Percentiles rank a stretch among this genome's conserved stretches.
phyloP scores from a whole-genome alignment of 2,797 vertebrate genomes.

The Benthosema pterotum region DNA sequence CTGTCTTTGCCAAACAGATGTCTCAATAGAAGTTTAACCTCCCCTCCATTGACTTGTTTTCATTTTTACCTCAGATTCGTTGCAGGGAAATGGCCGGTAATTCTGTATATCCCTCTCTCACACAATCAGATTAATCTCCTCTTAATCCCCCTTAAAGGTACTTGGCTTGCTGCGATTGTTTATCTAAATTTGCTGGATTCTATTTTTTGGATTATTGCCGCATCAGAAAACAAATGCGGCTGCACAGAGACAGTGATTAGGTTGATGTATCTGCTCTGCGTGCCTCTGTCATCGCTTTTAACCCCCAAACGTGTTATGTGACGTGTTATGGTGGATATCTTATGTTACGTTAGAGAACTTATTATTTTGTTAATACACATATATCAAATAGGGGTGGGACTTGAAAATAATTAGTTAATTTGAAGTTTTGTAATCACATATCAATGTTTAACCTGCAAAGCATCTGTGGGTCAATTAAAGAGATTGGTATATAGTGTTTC shows the following conservation, averaged over 20 bases:
- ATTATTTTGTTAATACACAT: no score
- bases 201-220: not conserved
- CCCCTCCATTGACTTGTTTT: conserved; percentile 19
- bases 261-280: not conserved
- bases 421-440: no score
- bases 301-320: no score
- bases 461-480: no score
- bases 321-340: no score
- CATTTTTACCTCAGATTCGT: conserved; percentile 22
- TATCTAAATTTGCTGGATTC: not conserved
- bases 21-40: conserved; percentile 42
- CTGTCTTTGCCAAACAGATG: conserved; percentile 49
- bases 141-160: conserved; percentile 4
- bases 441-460: no score
- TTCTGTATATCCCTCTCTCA: conserved; percentile 10
- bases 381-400: no score
- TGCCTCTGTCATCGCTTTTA: no score
- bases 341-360: no score
- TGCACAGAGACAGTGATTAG: conserved; percentile 1
- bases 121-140: conserved; percentile 15
- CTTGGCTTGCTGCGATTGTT: not conserved
- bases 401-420: no score
- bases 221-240: not conserved
- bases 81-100: conserved; percentile 26
- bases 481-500: no score